Evolutionary conservation across 2,888 invertebrate genomes (phyloP), one percentile per base, ranked within the genome.

Genomic region (Troides oblongomaculatus): DNA sequence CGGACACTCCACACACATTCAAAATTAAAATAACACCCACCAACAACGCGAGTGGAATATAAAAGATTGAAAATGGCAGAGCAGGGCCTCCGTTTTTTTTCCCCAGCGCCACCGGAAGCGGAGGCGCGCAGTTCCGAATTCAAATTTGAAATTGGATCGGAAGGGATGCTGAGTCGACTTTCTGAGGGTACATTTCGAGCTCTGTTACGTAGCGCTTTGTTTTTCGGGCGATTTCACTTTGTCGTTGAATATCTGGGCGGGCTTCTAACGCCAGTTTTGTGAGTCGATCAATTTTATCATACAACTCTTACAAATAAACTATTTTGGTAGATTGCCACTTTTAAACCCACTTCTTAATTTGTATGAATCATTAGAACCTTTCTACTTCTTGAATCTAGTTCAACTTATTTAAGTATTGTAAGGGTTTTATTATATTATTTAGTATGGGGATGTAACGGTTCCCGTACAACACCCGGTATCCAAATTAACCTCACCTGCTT

Each of bases 141-240:
- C 84, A 84, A 85, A 85, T 84, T 83, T 80, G 79, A 78, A 82
- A 82, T 82, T 82, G 81, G 80, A 81, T 81, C 78, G 78, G 69
- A 74, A 74, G 76, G 79, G 77, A 76, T 75, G 79, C 79, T 78
- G 79, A 80, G 76, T 73, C 70, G 74, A 71, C 70, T 71, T 72
- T 73, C 74, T 74, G 46, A 63, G 66, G 70, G 70, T 60, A 63
- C 53, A 63, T 39, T 53, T 66, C 30, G 46, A 53, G 70, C 46
- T 58, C 62, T 58, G 59, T 61, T 61, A 64, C 46, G 58, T 59
- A 50, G 59, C 62, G 66, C 62, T 70, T 70, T 70, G 59, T 66
- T 70, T 53, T 69, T 58, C 66, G 66, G 60, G 64, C 60, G 63
- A 66, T 70, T 66, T 70, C 39, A 62, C 66, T 62, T 66, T 57